Evolutionary conservation across 2,888 invertebrate species (phyloP), one percentile per base, ranked within the genome.

Genomic region (Polietes domitor): DNA sequence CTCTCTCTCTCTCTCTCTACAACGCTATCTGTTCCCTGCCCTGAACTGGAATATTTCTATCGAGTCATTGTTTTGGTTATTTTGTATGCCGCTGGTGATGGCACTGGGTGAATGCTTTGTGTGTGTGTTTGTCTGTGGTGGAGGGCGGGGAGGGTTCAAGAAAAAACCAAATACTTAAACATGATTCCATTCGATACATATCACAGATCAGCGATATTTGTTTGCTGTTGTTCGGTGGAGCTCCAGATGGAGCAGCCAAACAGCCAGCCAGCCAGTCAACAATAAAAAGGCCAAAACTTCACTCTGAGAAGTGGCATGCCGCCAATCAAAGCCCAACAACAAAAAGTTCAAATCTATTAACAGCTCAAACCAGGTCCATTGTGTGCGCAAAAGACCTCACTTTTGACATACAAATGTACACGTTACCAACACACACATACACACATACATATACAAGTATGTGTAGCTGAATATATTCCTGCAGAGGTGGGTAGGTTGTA

Each of bases 321-420:
- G 63, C 72, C 61, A 50, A 61, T 61, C 58, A 71, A 73, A 26
- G 26, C 41, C 41, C 21, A 58, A 61, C 58, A 73, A 58, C 73
- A 43, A 61, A 61, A 73, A 73, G 73, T 73, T 73, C 73, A 73
- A 61, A 73, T 73, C 61, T 73, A 73, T 73, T 73, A 73, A 73
- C 71, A 28, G 28, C 17, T 12, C 58, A 61, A 68, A 43, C 19
- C 21, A 41, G 43, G 68, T 43, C n/a, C 68, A 24, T 68, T 68
- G 68, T 68, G 24, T 68, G 12, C 24, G 19, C 19, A 15, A 58
- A 43, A 68, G 68, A 68, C 24, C 58, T 26, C 15, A 24, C 24
- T 21, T n/a, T 24, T 24, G 41, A 4, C 43, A 24, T 50, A 17
- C 3, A 5, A 5, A 4, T 0, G 6, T 12, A 50, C n/a, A 2